phyloP scores from a whole-genome alignment of 1,140 invertebrate species.

The Scaptomyza graminum region DNA sequence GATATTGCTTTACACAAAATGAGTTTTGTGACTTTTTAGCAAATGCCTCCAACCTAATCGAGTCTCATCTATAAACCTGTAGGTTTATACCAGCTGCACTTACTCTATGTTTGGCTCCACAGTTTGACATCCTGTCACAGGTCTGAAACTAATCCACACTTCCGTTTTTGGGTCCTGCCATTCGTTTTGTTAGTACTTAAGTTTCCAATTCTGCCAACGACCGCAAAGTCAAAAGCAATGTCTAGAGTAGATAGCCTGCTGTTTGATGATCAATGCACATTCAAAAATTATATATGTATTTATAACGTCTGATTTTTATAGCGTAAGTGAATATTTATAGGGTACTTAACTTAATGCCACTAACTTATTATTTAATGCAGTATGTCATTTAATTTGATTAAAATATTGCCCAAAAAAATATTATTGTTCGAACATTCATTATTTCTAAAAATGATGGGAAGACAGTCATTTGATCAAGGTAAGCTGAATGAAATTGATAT shows the following conservation, averaged over 20 bases:
- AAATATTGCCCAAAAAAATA: no score
- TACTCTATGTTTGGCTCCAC: conserved; percentile 91
- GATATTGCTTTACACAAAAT: no score
- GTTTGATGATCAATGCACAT: no score
- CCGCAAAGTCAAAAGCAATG: conserved; percentile 5
- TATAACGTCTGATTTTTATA: no score
- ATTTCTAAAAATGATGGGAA: no score
- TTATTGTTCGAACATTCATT: no score
- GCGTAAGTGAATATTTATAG: no score
- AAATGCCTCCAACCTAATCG: background rate
- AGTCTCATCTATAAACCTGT: conserved; percentile 85
- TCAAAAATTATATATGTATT: no score
- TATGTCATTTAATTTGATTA: background rate
- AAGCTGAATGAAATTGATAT: background rate
- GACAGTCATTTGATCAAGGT: no score
- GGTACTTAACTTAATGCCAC: no score
- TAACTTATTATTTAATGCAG: no score
- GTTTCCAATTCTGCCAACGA: background rate
- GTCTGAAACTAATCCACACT: conserved; percentile 87
- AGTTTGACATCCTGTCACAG: conserved; percentile 91
- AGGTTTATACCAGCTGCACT: conserved; percentile 93
- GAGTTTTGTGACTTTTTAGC: background rate
- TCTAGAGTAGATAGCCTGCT: background rate
- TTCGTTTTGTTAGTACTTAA: background rate
- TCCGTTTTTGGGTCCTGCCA: conserved; percentile 22